Evolutionary conservation across 2,888 invertebrate genomes (phyloP), one percentile per base, ranked within the genome.

Genomic region (Eupithecia centaureata): DNA sequence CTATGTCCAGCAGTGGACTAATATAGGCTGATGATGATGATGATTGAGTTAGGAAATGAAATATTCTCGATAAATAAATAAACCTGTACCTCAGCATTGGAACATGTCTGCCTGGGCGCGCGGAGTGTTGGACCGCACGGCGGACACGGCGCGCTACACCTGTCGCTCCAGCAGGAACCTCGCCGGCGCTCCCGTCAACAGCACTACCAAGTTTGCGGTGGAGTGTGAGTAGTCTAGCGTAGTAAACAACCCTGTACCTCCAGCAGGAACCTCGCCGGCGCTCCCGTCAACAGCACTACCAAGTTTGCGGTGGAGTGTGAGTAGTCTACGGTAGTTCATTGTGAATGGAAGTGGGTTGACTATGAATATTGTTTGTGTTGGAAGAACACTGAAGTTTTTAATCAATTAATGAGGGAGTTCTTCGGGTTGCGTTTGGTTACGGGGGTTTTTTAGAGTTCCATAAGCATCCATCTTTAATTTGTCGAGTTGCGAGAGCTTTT

Each of bases 301-400:
- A 95, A 96, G 82, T 97, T 98, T 80, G 96, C 96, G 70, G 97
- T 98, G 27, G 98, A 98, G 90, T 98, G 98, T 98, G 87, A 96
- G 97, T 95, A 27, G 38, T 38, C 38, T 38, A 33, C 33, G 38
- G 38, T 38, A 3, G 38, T 8, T 38, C 10, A 15, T 38, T n/a
- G n/a, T n/a, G n/a, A n/a, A n/a, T n/a, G n/a, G n/a, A n/a, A n/a
- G n/a, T n/a, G n/a, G n/a, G n/a, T n/a, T n/a, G n/a, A n/a, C n/a
- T n/a, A n/a, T n/a, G n/a, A n/a, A n/a, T n/a, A n/a, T n/a, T n/a
- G n/a, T n/a, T n/a, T n/a, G n/a, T n/a, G n/a, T n/a, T n/a, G n/a
- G n/a, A n/a, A n/a, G n/a, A n/a, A n/a, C n/a, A n/a, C n/a, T n/a
- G n/a, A n/a, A n/a, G n/a, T n/a, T n/a, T n/a, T n/a, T n/a, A n/a